Conservation (phyloP, 2,797 vertebrate genomes). For the Clarias platycephalus region DNA sequence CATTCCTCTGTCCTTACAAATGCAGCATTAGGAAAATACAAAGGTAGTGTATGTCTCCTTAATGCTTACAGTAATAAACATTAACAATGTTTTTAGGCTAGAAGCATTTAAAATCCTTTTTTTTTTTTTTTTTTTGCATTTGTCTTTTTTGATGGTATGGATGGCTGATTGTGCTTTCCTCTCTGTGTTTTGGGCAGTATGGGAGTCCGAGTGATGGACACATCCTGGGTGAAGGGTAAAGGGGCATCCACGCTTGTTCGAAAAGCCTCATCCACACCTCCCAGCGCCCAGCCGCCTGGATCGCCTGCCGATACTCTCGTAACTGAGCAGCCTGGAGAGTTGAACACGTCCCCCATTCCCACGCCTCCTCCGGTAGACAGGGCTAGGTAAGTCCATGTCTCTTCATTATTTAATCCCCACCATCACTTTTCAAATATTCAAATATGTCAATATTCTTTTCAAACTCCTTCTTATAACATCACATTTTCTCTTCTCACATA, state of each 20-base stretch:
- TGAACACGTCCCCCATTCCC: conserved; percentile 74
- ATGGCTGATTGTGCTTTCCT: conserved; percentile 11
- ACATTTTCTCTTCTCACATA: conserved; percentile 13
- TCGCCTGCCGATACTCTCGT: conserved; percentile 83
- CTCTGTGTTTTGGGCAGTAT: conserved; percentile 77
- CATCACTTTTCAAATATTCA: conserved; percentile 19
- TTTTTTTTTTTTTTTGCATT: neutral
- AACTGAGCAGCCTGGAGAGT: conserved; percentile 82
- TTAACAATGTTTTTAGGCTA: neutral
- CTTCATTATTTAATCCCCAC: conserved; percentile 47
- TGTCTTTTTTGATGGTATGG: neutral
- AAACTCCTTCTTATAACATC: conserved; percentile 3
- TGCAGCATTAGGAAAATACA: conserved; percentile 99
- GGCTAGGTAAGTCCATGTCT: conserved; percentile 80
- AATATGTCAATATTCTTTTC: conserved; percentile 25
- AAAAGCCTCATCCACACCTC: conserved; percentile 86
- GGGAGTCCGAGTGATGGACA: conserved; percentile 99
- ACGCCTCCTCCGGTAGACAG: conserved; percentile 82
- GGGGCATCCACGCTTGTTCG: conserved; percentile 82
- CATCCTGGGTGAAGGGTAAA: conserved; percentile 95
- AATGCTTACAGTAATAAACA: conserved; percentile 11
- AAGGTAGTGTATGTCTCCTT: conserved; percentile 82
- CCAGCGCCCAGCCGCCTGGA: conserved; percentile 81
- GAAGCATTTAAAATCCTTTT: neutral
- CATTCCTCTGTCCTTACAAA: conserved; percentile 70